A percentile compares a stretch with the other conserved stretches of the same genome.
Conservation (phyloP, 2,888 invertebrate species). For the Pedicia rivosa region DNA sequence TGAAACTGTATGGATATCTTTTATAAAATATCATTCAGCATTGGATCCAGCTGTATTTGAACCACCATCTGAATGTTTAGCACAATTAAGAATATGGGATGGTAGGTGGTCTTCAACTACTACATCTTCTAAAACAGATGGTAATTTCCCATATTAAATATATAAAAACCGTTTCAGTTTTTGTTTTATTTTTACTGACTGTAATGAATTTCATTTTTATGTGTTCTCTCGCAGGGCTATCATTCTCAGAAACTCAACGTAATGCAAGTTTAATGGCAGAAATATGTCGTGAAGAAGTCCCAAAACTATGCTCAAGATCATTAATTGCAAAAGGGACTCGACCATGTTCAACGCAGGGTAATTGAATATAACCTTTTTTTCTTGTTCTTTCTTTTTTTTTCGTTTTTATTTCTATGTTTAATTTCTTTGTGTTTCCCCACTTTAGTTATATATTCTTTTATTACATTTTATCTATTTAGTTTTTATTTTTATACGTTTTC, state of each 20-base stretch:
- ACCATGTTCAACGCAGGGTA: conserved; percentile 40
- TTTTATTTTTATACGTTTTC: no score
- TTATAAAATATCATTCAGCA: conserved; percentile 66
- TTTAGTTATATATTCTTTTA: not conserved
- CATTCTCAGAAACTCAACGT: conserved; percentile 7
- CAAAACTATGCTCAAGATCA: conserved; percentile 38
- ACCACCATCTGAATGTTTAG: conserved; percentile 52
- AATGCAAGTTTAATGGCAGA: conserved; percentile 49
- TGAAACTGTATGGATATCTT: conserved; percentile 70
- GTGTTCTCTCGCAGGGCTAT: no score
- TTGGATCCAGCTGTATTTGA: conserved; percentile 48
- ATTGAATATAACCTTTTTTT: not conserved
- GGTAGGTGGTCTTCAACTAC: conserved; percentile 31
- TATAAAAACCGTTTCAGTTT: not conserved
- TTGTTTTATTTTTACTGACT: conserved; percentile 1
- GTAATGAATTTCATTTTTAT: no score
- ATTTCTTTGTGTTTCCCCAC: not conserved
- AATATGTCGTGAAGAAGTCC: conserved; percentile 62
- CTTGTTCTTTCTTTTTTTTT: not conserved
- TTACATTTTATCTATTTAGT: no score
- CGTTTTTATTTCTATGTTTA: no score
- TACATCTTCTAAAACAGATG: conserved; percentile 2
- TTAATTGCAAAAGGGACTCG: conserved; percentile 20
- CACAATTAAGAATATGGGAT: conserved; percentile 60
- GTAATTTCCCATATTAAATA: no score